phyloP scores from a whole-genome alignment of 2,113 vertebrate genomes.

The Bombycilla garrulus region DNA sequence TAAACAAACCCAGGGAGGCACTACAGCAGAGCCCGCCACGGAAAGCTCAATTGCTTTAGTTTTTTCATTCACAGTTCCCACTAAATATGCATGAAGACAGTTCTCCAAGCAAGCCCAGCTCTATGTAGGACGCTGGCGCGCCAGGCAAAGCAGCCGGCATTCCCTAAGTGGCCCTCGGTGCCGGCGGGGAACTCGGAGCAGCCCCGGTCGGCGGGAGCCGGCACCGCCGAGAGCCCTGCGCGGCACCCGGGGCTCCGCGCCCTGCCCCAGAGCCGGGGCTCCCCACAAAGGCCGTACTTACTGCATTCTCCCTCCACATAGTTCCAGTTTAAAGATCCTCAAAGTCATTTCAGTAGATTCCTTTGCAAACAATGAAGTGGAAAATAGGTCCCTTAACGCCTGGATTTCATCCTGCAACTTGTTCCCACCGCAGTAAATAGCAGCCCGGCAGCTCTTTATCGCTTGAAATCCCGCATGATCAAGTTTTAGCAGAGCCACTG shows the following conservation, averaged over 20 bases:
- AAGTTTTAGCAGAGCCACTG: conserved; percentile 50
- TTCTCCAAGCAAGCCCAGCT: not conserved
- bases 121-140: not conserved
- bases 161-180: accelerated
- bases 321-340: conserved; percentile 70
- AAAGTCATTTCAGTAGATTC: conserved; percentile 66
- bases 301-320: conserved; percentile 92
- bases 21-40: not conserved
- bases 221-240: not conserved
- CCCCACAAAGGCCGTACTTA: conserved; percentile 76
- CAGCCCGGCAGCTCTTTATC: not conserved
- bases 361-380: conserved; percentile 20
- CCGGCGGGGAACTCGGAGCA: not conserved
- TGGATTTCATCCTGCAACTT: conserved; percentile 47
- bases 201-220: not conserved
- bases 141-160: not conserved
- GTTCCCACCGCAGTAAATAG: conserved; percentile 23
- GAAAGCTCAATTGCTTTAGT: not conserved
- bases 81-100: not conserved
- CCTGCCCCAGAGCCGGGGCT: not conserved
- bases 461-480: conserved; percentile 1
- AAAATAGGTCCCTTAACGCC: conserved; percentile 20
- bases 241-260: not conserved
- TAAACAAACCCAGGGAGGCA: not conserved
- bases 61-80: not conserved